Conservation (phyloP, 2,113 vertebrate genomes). For the Phyllopteryx taeniolatus region DNA sequence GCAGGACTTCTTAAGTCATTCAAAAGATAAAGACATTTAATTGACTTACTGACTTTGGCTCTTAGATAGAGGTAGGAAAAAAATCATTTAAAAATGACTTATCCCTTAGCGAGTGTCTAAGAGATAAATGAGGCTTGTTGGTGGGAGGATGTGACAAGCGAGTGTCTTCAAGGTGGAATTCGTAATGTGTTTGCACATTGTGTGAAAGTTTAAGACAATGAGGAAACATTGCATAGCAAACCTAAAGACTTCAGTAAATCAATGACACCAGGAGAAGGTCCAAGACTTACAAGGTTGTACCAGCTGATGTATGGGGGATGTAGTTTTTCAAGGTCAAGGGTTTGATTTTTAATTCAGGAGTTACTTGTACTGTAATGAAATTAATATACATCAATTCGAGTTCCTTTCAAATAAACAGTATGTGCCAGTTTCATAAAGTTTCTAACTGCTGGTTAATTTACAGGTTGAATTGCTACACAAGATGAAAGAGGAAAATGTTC, state of each 20-base stretch:
- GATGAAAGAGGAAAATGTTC: constrained; percentile 25
- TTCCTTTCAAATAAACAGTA: not conserved
- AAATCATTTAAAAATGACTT: constrained; percentile 47
- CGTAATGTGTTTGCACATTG: constrained; percentile 20
- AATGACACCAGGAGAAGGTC: not conserved
- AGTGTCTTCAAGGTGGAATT: constrained; percentile 19
- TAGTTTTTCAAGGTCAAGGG: not conserved
- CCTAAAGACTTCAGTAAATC: not conserved
- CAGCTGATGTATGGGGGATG: not conserved
- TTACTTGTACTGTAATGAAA: not conserved
- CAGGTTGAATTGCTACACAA: constrained; percentile 46
- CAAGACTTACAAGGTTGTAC: not conserved
- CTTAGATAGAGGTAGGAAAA: constrained; percentile 22
- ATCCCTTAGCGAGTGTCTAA: constrained; percentile 25
- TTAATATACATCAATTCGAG: not conserved
- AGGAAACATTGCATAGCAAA: not conserved
- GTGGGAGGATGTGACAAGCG: constrained; percentile 32
- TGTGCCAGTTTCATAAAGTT: constrained; percentile 25
- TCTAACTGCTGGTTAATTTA: constrained; percentile 46
- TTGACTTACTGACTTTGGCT: constrained; percentile 40
- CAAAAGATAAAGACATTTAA: constrained; percentile 41
- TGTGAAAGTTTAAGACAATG: constrained; percentile 9
- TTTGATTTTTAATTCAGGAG: not conserved
- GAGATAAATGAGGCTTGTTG: constrained; percentile 36
- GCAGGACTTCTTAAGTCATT: constrained; percentile 21